Base-by-base conservation (phyloP, 2,113 vertebrate genomes). In the Paralichthys olivaceus region DNA sequence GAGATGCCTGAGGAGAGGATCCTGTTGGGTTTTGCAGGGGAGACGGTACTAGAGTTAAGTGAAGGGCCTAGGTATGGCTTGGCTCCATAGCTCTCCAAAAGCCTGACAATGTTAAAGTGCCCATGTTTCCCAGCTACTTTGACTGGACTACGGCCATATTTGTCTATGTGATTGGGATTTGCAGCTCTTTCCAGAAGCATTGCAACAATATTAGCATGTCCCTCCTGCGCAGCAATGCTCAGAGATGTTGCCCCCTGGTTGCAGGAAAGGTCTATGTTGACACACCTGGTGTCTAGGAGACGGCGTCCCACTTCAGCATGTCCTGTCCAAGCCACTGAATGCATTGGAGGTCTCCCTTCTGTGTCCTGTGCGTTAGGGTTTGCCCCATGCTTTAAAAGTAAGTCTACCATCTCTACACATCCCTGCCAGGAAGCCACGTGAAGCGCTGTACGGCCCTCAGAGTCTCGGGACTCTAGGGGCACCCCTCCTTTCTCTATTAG, bases 381-480 rank as follows among this genome's bases (percentile, higher is more conserved):
- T 0, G 94, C 94, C 0, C 94, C 94, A 0, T 92, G 87, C 43
- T 74, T 86, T 22, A 96, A 81, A 58, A 96, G 91, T 43, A 95
- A 77, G 14, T 74, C 84, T 4, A 92, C 87, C 20, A 90, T 91
- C 9, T 92, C 93, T 20, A 85, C 51, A 56, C 79, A 77, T 13
- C 95, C 95, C 67, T 89, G 92, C 95, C 96, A 96, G 70, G 91
- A 92, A 68, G 93, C 92, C 54, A 94, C 95, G 11, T 96, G 95
- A 23, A 96, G 88, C 0, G 94, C 95, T 0, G 95, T 94, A 4
- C 94, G 93, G 4, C 95, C 94, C 51, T 96, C 95, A 2, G 87
- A 79, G 65, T 96, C 96, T 45, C 75, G 55, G 1, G 93, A 94
- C 80, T 96, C 95, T 15, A 95, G 60, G 1, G 93, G 89, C 14